Evolutionary conservation across 30 jellyfish, hydroid and myxozoan species (phyloP).

Genomic region (Catostylus mosaicus): DNA sequence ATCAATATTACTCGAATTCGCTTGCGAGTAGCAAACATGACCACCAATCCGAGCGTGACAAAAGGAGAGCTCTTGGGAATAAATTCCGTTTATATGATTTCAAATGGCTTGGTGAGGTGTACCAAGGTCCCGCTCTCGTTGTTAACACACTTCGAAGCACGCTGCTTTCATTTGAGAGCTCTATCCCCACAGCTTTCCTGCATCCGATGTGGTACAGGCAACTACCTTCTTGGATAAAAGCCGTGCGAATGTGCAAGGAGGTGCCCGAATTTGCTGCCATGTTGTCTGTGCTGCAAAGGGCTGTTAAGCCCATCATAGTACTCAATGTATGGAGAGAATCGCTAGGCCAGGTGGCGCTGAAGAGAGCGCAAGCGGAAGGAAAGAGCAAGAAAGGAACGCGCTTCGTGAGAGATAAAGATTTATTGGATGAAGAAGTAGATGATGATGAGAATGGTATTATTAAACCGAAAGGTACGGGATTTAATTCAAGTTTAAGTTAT

Average conservation of each 20-base stretch:
- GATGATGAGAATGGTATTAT: conserved; percentile 64
- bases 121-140: conserved; percentile 77
- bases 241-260: conserved; percentile 91
- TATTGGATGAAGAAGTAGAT: conserved; percentile 50
- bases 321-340: conserved; percentile 89
- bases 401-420: conserved; percentile 41
- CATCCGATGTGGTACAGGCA: conserved; percentile 95
- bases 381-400: conserved; percentile 60
- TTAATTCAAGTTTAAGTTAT: no score
- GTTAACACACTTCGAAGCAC: conserved; percentile 82
- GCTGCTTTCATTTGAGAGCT: conserved; percentile 90
- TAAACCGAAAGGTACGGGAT: conserved; percentile 53
- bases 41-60: conserved; percentile 88
- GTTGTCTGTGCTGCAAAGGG: conserved; percentile 81
- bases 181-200: conserved; percentile 94
- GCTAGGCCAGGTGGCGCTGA: conserved; percentile 71
- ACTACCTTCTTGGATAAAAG: conserved; percentile 91
- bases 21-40: conserved; percentile 94
- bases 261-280: conserved; percentile 89
- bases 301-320: conserved; percentile 90
- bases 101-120: conserved; percentile 91
- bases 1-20: conserved; percentile 72
- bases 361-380: conserved; percentile 74
- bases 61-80: conserved; percentile 80
- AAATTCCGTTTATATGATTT: conserved; percentile 85